Evolutionary conservation across 2,113 vertebrate genomes (phyloP), one percentile per base, ranked within the genome.

Genomic region (Corythoichthys intestinalis): DNA sequence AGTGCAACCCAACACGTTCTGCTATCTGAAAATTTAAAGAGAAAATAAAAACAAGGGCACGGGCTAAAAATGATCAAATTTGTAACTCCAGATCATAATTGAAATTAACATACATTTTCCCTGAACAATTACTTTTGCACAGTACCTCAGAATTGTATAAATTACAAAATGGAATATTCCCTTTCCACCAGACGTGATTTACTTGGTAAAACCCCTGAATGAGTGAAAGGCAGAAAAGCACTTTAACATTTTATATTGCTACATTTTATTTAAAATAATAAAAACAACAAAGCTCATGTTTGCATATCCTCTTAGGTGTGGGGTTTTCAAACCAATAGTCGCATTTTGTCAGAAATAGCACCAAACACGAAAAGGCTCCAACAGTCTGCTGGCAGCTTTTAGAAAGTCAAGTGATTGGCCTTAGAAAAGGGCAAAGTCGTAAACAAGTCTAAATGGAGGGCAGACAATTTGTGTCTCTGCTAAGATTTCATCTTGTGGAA

Each of bases 91-190:
- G 78, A 82, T 87, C 81, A 87, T 77, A 73, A 82, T 76, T 87
- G 71, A 83, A 82, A 86, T 83, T 80, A 82, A 83, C 84, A 68
- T 82, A 87, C 85, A 83, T 67, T 83, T 86, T 91, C 91, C 88
- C 88, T 93, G 88, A 91, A 92, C 87, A 85, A 87, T 85, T 83
- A 76, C 57, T 80, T 89, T 89, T 90, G 89, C 90, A 91, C 90
- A 91, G 90, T 91, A 91, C 92, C 90, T 86, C 80, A 86, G 48
- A 90, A 83, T 88, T 85, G 86, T 80, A 82, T 85, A 90, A 89
- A 90, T 87, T 86, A 89, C 83, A 85, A 81, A 86, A 83, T 85
- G 84, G 84, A 90, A 72, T 82, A 83, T 88, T 91, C 88, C 90
- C 88, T 90, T 91, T 90, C 81, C 78, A 87, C 84, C 76, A 88